Evolutionary conservation across 2,797 vertebrate species (phyloP).

Genomic region (Chrosomus eos): DNA sequence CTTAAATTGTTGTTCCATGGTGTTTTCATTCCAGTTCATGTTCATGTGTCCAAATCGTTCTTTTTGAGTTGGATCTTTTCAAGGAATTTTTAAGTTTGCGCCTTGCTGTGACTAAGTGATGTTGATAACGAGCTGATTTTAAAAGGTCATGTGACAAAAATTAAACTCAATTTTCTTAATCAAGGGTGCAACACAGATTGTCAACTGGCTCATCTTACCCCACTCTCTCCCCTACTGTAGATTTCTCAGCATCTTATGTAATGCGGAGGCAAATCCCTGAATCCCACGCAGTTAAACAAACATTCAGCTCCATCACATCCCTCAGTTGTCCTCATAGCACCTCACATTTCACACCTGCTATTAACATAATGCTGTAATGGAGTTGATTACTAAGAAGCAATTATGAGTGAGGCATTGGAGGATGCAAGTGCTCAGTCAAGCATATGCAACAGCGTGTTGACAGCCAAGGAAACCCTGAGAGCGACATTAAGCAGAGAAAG

Average conservation of each 20-base stretch:
- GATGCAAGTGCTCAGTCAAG: conserved; percentile 28
- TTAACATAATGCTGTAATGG: conserved; percentile 56
- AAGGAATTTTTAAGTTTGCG: not conserved
- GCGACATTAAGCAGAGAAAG: conserved; percentile 1
- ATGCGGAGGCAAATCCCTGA: not conserved
- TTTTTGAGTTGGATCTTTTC: not conserved
- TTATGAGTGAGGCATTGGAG: conserved; percentile 12
- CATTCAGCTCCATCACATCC: conserved; percentile 32
- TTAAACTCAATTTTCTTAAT: not conserved
- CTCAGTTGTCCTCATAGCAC: conserved; percentile 8
- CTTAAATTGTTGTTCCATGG: not conserved
- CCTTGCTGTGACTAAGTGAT: too few species aligned
- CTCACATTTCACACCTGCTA: conserved; percentile 44
- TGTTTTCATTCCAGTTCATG: not conserved
- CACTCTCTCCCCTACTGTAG: not conserved
- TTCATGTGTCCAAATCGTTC: not conserved
- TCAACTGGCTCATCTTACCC: not conserved
- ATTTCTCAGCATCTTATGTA: not conserved
- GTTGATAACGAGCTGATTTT: not conserved
- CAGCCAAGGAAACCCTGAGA: not conserved
- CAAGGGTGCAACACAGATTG: not conserved
- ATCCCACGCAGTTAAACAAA: conserved; percentile 18
- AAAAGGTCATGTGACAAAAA: not conserved
- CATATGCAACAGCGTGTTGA: conserved; percentile 2
- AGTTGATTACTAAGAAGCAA: conserved; percentile 58